Evolutionary conservation across 1,140 invertebrate species (phyloP), one percentile per base, ranked within the genome.

Genomic region (Pristionchus pacificus): DNA sequence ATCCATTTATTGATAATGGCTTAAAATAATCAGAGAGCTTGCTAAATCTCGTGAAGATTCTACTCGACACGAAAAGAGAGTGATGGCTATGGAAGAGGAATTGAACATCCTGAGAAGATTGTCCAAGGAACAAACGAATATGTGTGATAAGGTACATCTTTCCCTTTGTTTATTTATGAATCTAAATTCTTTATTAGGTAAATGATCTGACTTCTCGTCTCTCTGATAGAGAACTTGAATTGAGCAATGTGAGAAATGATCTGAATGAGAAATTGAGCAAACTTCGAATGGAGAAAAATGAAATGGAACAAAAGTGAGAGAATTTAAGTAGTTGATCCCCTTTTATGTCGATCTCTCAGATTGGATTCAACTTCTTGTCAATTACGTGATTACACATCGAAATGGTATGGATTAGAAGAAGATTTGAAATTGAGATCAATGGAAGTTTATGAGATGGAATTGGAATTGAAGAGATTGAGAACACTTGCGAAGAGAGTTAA

Each of bases 121-220:
- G 13, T 59, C 69, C 27, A 49, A 65, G 31, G 71, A 74, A 57
- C 72, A 74, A 61, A 72, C 67, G 25, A 72, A 70, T 58, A 74
- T 74, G 72, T 71, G 67, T 25, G 30, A n/a, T 13, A 66, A 66
- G 65, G 65, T 66, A 30, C 25, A 64, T 24, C 55, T 14, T n/a
- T 57, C 14, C 14, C 55, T 57, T 57, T 57, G 55, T 57, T n/a
- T 57, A n/a, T n/a, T n/a, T 57, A 57, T 57, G 14, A n/a, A n/a
- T 14, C 14, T 14, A 57, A 14, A 14, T n/a, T 57, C 55, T 57
- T 57, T 14, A 14, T n/a, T 24, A 66, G 65, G 65, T 66, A 38
- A 38, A 31, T 14, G 65, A 66, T 3, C 25, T 66, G 65, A 66
- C 65, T 2, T 19, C 29, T 6, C 6, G 31, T n/a, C 59, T 71